Evolutionary conservation across 35 echinoderm and acorn worm species (phyloP).

Genomic region (Apostichopus californicus): DNA sequence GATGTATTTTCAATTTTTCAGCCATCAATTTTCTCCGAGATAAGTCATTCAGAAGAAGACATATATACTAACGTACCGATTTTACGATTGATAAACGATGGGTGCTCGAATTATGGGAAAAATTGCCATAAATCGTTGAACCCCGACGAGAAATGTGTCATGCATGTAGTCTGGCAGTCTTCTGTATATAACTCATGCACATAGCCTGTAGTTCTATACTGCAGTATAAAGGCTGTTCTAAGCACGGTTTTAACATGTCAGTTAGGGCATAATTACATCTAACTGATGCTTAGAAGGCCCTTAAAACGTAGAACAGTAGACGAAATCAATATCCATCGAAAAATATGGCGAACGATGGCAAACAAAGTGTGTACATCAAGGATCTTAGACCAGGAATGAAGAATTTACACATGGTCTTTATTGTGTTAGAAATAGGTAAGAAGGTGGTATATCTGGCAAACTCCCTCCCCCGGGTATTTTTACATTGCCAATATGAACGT

Average conservation of each 20-base stretch:
- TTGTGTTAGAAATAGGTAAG: slow-evolving; percentile 97
- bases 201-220: background rate
- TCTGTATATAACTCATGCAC: background rate
- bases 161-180: background rate
- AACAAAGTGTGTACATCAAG: slow-evolving; percentile 84
- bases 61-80: background rate
- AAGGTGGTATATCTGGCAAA: slow-evolving; percentile 39
- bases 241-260: background rate
- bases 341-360: slow-evolving; percentile 80
- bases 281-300: background rate
- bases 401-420: slow-evolving; percentile 87
- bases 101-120: slow-evolving; percentile 40
- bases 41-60: background rate
- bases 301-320: slow-evolving; percentile 16
- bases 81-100: slow-evolving; percentile 32
- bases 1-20: background rate
- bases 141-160: slow-evolving; percentile 14
- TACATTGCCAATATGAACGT: background rate
- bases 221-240: background rate
- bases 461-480: slow-evolving; percentile 38
- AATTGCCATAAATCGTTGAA: slow-evolving; percentile 41
- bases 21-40: background rate
- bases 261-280: background rate
- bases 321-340: background rate
- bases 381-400: slow-evolving; percentile 96